phyloP scores from a whole-genome alignment of 2,888 invertebrate genomes.

The Sinopyrophorus schimmeli region DNA sequence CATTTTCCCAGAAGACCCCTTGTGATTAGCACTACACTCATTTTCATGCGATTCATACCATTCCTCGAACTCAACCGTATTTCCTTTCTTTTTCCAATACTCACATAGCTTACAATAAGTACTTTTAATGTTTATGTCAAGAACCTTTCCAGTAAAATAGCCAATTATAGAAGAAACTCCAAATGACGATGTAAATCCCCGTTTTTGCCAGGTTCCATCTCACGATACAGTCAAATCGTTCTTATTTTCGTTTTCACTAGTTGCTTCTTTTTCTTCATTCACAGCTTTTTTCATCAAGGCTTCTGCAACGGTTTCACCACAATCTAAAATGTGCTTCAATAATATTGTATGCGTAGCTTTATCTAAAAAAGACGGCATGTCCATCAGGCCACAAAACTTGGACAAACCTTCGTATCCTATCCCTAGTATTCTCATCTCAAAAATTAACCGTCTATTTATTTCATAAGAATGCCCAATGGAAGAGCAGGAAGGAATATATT shows the following conservation, averaged over 20 bases:
- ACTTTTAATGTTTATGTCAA: too few relatives aligned
- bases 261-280: conserved; percentile 2
- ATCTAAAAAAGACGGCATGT: too few relatives aligned
- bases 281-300: too few relatives aligned
- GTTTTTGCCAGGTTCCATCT: neutral
- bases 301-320: too few relatives aligned
- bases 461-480: neutral
- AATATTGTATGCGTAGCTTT: too few relatives aligned
- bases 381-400: too few relatives aligned
- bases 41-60: conserved; percentile 30
- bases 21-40: conserved; percentile 33
- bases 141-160: neutral
- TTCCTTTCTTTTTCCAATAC: conserved; percentile 26
- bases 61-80: conserved; percentile 29
- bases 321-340: too few relatives aligned
- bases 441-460: too few relatives aligned
- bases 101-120: conserved; percentile 2
- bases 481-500: neutral
- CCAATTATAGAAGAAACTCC: conserved; percentile 29
- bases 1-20: conserved; percentile 36
- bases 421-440: too few relatives aligned
- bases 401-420: too few relatives aligned
- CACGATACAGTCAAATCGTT: conserved; percentile 17
- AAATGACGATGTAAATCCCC: conserved; percentile 16
- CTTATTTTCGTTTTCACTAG: neutral